These are phyloP conservation scores for Sinella curviseta DNA, from an alignment of 1,140 invertebrate genomes.

Conservation along the genomic window DNA sequence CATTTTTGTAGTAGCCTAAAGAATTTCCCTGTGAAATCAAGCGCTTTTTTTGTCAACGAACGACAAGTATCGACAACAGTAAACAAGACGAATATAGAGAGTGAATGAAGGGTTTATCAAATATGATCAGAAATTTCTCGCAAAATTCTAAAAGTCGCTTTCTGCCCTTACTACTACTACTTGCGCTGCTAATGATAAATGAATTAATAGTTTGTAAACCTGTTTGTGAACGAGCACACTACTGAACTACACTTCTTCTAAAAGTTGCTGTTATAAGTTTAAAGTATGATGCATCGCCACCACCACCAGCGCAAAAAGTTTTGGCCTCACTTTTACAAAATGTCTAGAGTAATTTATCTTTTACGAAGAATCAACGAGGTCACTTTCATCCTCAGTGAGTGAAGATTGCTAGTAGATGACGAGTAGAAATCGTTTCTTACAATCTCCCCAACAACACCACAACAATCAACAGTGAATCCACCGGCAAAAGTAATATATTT, in stretches of 20 bases:
- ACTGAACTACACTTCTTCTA: background rate
- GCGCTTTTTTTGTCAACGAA: background rate
- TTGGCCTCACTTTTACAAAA: slow-evolving; percentile 5
- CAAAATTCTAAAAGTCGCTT: background rate
- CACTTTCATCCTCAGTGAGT: background rate
- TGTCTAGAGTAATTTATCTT: background rate
- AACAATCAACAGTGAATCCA: background rate
- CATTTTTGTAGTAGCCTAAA: too few species aligned
- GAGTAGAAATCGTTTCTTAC: background rate
- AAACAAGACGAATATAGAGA: background rate
- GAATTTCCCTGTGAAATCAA: background rate
- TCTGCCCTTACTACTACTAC: background rate
- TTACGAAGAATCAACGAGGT: background rate
- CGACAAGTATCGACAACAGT: background rate
- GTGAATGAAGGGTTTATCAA: background rate
- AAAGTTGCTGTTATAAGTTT: background rate
- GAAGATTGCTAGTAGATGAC: background rate
- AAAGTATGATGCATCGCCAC: background rate
- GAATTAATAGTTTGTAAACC: background rate
- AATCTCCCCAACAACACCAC: background rate
- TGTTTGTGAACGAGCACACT: background rate
- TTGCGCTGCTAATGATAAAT: background rate
- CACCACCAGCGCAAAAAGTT: background rate
- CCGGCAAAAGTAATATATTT: background rate
- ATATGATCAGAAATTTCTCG: background rate